phyloP scores from a whole-genome alignment of 2,113 vertebrate species.

The Coryphaenoides rupestris region DNA sequence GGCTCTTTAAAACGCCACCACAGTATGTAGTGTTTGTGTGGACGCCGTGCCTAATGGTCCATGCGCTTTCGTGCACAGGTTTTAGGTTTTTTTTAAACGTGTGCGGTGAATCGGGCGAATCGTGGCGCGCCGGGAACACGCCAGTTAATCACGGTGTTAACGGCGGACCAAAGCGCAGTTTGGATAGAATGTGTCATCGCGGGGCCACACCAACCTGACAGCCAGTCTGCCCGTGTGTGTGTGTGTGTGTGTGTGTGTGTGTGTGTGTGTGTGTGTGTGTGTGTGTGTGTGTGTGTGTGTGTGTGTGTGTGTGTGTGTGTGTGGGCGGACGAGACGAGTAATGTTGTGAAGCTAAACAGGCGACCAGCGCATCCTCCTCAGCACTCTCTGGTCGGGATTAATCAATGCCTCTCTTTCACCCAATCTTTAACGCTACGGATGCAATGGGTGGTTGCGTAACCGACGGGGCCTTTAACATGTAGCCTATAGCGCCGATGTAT shows the following conservation, averaged over 20 bases:
- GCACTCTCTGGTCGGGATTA: slow-evolving; percentile 25
- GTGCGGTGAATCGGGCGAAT: slow-evolving; percentile 58
- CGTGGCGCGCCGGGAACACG: slow-evolving; percentile 46
- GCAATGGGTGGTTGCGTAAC: slow-evolving; percentile 26
- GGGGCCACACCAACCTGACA: slow-evolving; percentile 33
- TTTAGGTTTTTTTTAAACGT: slow-evolving; percentile 48
- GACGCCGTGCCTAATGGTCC: slow-evolving; percentile 50
- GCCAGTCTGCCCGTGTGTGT: slow-evolving; percentile 25
- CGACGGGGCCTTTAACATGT: no score
- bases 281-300: no score
- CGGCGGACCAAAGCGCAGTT: slow-evolving; percentile 36
- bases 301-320: no score
- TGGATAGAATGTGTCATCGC: slow-evolving; percentile 44
- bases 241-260: no score
- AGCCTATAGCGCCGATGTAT: no score
- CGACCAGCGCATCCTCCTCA: slow-evolving; percentile 23
- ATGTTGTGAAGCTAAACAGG: slow-evolving; percentile 36
- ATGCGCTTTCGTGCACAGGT: slow-evolving; percentile 41
- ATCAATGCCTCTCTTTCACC: slow-evolving; percentile 31
- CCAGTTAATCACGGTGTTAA: slow-evolving; percentile 51
- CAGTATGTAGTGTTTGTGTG: slow-evolving; percentile 34
- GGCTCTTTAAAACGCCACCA: no score
- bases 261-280: no score
- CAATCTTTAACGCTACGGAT: slow-evolving; percentile 10
- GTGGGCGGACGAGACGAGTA: slow-evolving; percentile 19